A percentile compares a stretch with the other conserved stretches of the same genome.
Conservation (phyloP, 2,113 vertebrate species). For the Climacteris rufus region DNA sequence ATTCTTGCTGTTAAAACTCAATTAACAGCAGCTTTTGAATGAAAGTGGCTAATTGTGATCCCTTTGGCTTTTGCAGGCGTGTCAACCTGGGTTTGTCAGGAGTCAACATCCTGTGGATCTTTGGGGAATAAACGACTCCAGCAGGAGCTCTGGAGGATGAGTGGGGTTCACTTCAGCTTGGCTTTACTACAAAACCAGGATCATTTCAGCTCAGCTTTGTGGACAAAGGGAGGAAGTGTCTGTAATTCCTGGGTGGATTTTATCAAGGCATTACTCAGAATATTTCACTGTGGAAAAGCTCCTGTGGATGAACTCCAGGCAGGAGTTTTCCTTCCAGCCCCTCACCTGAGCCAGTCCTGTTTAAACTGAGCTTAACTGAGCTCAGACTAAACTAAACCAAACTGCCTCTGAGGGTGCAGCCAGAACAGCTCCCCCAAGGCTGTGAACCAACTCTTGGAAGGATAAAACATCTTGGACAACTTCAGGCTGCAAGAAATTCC, state of each 20-base stretch:
- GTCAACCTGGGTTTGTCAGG: conserved; percentile 93
- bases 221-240: fast-evolving
- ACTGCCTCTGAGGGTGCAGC: not conserved
- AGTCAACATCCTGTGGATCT: conserved; percentile 96
- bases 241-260: fast-evolving
- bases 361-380: not conserved
- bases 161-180: fast-evolving
- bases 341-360: fast-evolving
- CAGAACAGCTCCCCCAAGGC: too few relatives aligned
- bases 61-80: conserved; percentile 71
- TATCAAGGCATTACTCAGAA: fast-evolving
- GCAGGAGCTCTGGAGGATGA: not conserved
- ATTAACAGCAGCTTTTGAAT: not conserved
- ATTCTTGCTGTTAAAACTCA: fast-evolving
- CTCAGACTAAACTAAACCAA: not conserved
- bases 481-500: too few relatives aligned
- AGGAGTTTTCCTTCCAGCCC: not conserved
- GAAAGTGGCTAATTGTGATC: fast-evolving
- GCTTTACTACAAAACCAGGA: fast-evolving
- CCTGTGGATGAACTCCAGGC: not conserved
- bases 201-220: not conserved
- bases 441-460: fast-evolving
- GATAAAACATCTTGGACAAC: fast-evolving
- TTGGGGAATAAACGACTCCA: conserved; percentile 80
- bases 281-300: not conserved